Conservation (phyloP, 2,113 vertebrate species). For the Lycocorax pyrrhopterus region DNA sequence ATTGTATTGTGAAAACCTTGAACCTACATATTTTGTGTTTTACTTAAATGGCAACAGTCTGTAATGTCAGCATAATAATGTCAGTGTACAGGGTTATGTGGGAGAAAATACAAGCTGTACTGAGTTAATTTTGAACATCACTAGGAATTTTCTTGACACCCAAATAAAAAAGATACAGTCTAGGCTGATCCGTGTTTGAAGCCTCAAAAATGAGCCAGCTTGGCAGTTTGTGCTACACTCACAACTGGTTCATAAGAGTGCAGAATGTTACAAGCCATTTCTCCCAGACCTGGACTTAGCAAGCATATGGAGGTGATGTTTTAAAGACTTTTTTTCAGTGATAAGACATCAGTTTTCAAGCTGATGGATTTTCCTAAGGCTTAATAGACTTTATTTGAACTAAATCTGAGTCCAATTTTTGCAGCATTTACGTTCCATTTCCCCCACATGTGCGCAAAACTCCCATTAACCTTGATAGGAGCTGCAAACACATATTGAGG, state of each 20-base stretch:
- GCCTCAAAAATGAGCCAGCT: background rate
- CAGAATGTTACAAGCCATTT: background rate
- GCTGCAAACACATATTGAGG: slow-evolving; percentile 31
- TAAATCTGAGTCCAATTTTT: slow-evolving; percentile 40
- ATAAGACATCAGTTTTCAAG: slow-evolving; percentile 36
- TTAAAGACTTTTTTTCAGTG: slow-evolving; percentile 3
- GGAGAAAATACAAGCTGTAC: background rate
- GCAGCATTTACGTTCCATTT: slow-evolving; percentile 12
- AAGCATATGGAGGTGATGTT: slow-evolving; percentile 4
- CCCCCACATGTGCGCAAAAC: slow-evolving; percentile 12
- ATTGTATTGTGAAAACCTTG: background rate
- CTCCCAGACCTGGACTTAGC: background rate
- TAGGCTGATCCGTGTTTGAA: background rate
- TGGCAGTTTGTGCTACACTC: background rate
- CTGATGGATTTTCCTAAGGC: slow-evolving; percentile 25
- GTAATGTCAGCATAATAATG: background rate
- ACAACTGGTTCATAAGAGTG: background rate
- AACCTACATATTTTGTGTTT: background rate
- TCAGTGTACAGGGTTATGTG: background rate
- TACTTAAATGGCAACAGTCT: background rate
- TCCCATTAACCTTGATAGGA: slow-evolving; percentile 34
- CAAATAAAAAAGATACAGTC: background rate
- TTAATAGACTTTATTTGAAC: slow-evolving; percentile 35
- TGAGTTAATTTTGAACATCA: background rate
- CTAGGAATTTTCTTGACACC: background rate